phyloP scores from a whole-genome alignment of 2,113 vertebrate species.

The Nothoprocta pentlandii region DNA sequence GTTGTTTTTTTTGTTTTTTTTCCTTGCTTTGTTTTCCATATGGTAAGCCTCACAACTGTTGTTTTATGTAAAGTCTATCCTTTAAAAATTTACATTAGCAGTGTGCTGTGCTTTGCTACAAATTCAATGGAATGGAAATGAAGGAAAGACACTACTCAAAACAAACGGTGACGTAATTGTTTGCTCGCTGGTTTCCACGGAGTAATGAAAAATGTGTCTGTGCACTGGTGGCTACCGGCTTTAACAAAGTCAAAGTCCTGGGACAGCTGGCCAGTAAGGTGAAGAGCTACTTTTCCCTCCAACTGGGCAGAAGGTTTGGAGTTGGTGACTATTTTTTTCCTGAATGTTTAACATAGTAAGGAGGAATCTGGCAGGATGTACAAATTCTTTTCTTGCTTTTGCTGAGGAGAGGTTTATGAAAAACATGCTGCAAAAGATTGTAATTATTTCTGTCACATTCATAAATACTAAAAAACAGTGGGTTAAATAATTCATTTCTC shows the following conservation, averaged over 20 bases:
- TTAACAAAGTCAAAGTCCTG: neutral
- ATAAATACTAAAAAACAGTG: neutral
- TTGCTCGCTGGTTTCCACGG: neutral
- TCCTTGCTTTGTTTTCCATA: neutral
- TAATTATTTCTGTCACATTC: neutral
- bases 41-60: neutral
- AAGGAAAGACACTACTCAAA: neutral
- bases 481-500: neutral
- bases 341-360: neutral
- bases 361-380: neutral
- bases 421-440: neutral
- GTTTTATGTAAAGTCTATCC: neutral
- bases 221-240: neutral
- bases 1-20: neutral
- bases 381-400: neutral
- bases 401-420: neutral
- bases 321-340: neutral
- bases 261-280: neutral
- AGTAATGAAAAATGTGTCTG: neutral
- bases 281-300: neutral
- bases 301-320: accelerated
- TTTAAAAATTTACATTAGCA: neutral
- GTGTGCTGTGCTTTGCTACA: neutral
- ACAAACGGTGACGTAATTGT: neutral
- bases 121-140: neutral